phyloP scores from a whole-genome alignment of 2,797 vertebrate species.

The Enteromius paludinosus region DNA sequence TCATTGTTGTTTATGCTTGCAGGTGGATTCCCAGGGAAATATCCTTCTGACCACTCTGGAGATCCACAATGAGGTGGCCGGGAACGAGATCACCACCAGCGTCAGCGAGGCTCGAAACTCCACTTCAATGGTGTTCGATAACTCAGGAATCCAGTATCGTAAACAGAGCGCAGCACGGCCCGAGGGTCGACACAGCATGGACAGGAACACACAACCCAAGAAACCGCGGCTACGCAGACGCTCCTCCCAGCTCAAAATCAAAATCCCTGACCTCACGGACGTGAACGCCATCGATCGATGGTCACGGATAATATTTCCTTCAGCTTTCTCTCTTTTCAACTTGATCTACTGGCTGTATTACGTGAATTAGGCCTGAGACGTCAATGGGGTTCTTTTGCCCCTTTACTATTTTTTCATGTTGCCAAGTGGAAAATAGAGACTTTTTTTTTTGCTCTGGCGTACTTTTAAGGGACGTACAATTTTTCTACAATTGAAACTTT shows the following conservation, averaged over 20 bases:
- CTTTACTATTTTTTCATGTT: conserved; percentile 51
- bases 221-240: conserved; percentile 90
- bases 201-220: conserved; percentile 82
- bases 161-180: conserved; percentile 84
- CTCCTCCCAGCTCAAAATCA: conserved; percentile 96
- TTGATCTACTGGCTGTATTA: conserved; percentile 99
- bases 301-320: conserved; percentile 97
- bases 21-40: conserved; percentile 97
- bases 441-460: conserved; percentile 66
- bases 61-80: conserved; percentile 94
- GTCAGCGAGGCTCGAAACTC: conserved; percentile 89
- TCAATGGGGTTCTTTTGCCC: conserved; percentile 59
- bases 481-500: conserved; percentile 62
- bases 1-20: conserved; percentile 50
- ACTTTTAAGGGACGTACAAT: conserved; percentile 41
- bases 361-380: conserved; percentile 86
- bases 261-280: conserved; percentile 98
- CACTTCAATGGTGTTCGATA: conserved; percentile 88
- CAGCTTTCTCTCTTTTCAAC: conserved; percentile 96
- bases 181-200: conserved; percentile 82
- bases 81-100: conserved; percentile 87
- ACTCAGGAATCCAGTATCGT: conserved; percentile 93
- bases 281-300: conserved; percentile 98
- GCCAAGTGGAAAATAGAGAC: conserved; percentile 68
- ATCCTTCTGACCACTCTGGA: conserved; percentile 95